Evolutionary conservation across 2,888 invertebrate genomes (phyloP), one percentile per base, ranked within the genome.

Genomic region (Plagiodera versicolora): DNA sequence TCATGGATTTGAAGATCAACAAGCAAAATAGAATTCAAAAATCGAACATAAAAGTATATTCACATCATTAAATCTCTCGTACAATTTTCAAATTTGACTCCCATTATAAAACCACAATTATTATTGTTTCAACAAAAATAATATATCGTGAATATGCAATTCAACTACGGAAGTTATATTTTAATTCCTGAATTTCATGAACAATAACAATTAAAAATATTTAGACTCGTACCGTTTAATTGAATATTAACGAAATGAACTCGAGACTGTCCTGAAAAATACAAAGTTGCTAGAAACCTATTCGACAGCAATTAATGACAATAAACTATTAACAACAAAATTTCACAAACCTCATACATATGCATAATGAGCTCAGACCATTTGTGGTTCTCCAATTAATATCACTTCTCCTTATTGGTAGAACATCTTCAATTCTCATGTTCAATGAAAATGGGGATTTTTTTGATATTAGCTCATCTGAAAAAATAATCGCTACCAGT

Each of bases 261-360:
- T 32, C 10, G 32, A 32, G 32, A 32, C 32, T 2, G 9, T 32
- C 32, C 32, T 32, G 32, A 10, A 32, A 11, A 32, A 10, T 9
- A 32, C 11, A 5, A 24, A 5, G 24, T 24, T 24, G 3, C 24
- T 24, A 24, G 3, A 24, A 5, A 32, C 2, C 11, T 17, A 52
- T 18, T 35, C 32, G 18, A 30, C 24, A 32, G 60, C 58, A 60
- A 65, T 62, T 60, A 62, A 62, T 65, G 60, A 53, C 55, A 60
- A 60, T 61, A 52, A 55, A 64, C 57, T 57, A 61, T 59, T 51
- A 47, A 61, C 48, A 56, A 55, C 24, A 14, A 30, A 46, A 45
- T 45, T 49, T 54, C 30, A 49, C 52, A 48, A 14, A 39, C 14
- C 39, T 39, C 39, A 39, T 39, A 11, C 39, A 39, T 39, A 39